Evolutionary conservation across 2,888 invertebrate genomes (phyloP), one percentile per base, ranked within the genome.

Genomic region (Copidosoma aretas): DNA sequence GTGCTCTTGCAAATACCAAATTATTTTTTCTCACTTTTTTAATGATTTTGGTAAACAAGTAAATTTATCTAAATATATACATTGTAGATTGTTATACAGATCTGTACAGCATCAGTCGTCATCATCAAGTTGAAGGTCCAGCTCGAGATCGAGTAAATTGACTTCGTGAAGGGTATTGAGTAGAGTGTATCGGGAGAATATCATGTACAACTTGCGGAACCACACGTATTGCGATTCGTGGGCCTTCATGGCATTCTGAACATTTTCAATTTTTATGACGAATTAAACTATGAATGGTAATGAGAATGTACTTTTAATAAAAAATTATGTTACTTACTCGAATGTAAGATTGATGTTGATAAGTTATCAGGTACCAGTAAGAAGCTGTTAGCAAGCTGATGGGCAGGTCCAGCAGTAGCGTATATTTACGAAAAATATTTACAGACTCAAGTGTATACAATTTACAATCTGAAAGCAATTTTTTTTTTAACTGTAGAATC

Each of bases 151-250:
- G 0, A 90, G 88, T 19, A 90, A 84, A 80, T 89, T 91, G 77
- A 93, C 89, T 82, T 91, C 89, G 74, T 91, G 89, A 67, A 95
- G 86, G 1, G 95, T 94, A 83, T 98, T 98, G 72, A 98, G 91
- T 74, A 94, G 87, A 86, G 95, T 91, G 82, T 97, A 98, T 64
- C 96, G 89, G 17, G 97, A 97, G 84, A 95, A 93, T 53, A 89
- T 81, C 77, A 98, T 90, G 81, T 97, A 98, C 4, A 98, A 86
- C 80, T 90, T 89, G 66, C 98, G 89, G 84, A 94, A 98, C 98
- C 98, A 99, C 51, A 94, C 90, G 86, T 95, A 90, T 84, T 99
- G 98, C n/a, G 95, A 94, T 75, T 87, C 85, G 83, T 98, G 97
- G 65, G 89, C 88, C 73, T 87, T 87, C 96, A 98, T 97, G 4